Base-by-base conservation (phyloP, 2,113 vertebrate genomes). In the Myotis brandtii region DNA sequence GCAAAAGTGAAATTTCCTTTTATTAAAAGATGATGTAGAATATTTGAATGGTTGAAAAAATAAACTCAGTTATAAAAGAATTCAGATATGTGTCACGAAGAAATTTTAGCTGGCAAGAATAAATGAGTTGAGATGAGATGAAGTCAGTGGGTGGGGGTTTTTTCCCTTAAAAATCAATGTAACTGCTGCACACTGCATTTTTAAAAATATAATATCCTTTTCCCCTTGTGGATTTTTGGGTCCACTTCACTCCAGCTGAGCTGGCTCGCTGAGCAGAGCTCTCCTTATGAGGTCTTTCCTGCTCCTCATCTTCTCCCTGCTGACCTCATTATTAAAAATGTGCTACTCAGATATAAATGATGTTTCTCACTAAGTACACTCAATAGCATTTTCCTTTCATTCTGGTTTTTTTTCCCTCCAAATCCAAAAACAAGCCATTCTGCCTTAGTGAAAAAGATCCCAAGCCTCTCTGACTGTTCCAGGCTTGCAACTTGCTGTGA, bases 311-410 rank as follows among this genome's bases (percentile, higher is more conserved):
- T 96, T 89, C 75, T 97, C 81, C 72, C 67, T 89, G 46, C 96
- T 97, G 94, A 94, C 79, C 94, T 97, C 95, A 97, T 97, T 96
- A 97, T 97, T 97, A 93, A 97, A 96, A 97, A 96, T 93, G 95
- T 95, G 91, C 90, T 93, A 59, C 73, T 93, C 56, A 86, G 64
- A 10, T 95, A 97, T 95, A 96, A 95, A 96, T 89, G 79, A 91
- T 93, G 16, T 73, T 96, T 95, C 92, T 96, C 93, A 85, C 66
- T 96, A 89, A 92, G 50, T 82, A 67, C 0, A 1, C 95, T 96
- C 96, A 89, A 75, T 37, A 89, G 25, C 86, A 96, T 96, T 87
- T 96, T 93, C 82, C 79, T 94, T 91, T 92, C 84, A 54, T 59
- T 96, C 86, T 93, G 66, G 94, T 90, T 94, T 94, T 43, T 95